Evolutionary conservation across 2,113 vertebrate species (phyloP).

Genomic region (Ameiurus melas): DNA sequence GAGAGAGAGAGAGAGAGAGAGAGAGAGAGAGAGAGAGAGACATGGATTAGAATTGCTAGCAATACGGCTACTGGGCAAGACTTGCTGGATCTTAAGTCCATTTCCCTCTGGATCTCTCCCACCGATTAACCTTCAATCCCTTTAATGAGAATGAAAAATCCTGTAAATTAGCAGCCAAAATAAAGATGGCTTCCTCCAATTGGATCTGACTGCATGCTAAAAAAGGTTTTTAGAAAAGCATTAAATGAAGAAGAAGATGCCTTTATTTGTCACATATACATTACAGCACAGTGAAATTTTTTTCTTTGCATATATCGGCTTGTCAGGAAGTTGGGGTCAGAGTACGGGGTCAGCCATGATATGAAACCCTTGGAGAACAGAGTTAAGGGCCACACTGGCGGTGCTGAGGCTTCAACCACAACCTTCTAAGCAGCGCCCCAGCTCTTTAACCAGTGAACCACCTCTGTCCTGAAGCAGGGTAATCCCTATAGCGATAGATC

Average conservation of each 20-base stretch:
- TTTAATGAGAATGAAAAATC: constrained; percentile 8
- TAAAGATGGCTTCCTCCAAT: background rate
- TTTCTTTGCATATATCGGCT: no score
- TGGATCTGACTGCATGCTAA: background rate
- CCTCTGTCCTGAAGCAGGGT: background rate
- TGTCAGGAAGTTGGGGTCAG: no score
- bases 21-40: constrained; percentile 4
- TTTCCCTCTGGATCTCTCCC: background rate
- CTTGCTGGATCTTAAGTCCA: constrained; percentile 17
- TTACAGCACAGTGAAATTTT: no score
- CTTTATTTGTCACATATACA: no score
- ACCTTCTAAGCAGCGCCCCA: no score
- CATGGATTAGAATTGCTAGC: background rate
- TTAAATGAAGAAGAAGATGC: no score
- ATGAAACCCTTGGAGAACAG: no score
- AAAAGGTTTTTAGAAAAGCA: background rate
- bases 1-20: background rate
- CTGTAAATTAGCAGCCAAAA: background rate
- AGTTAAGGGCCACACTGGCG: no score
- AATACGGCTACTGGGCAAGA: background rate
- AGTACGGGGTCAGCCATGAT: no score
- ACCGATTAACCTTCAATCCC: constrained; percentile 7
- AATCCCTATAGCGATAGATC: background rate
- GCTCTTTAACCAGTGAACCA: no score
- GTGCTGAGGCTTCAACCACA: no score